Conservation (phyloP, 2,797 vertebrate genomes). For the Galago senegalensis region DNA sequence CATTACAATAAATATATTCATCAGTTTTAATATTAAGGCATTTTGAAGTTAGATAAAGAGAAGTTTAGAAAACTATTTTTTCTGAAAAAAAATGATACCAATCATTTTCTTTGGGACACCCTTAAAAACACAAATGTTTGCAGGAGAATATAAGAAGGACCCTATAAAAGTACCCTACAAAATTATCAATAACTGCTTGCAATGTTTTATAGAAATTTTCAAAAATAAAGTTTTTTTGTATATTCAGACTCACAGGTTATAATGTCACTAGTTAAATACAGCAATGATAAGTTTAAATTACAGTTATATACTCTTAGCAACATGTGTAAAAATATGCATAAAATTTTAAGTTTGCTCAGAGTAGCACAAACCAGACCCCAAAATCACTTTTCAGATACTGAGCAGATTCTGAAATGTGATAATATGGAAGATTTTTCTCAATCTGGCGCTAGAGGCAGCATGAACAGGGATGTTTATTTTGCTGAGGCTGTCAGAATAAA, state of each 20-base stretch:
- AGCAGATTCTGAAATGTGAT: background rate
- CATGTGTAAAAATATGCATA: background rate
- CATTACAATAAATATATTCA: slow-evolving; percentile 22
- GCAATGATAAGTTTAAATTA: background rate
- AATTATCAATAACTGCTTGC: background rate
- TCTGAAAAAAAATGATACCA: background rate
- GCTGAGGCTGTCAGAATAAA: background rate
- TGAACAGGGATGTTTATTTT: background rate
- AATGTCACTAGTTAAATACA: background rate
- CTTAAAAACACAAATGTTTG: background rate
- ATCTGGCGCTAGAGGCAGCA: background rate
- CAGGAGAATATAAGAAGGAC: background rate
- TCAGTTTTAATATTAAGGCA: slow-evolving; percentile 40
- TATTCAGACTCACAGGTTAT: background rate
- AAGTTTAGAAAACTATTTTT: background rate
- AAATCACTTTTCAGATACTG: background rate
- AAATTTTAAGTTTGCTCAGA: background rate
- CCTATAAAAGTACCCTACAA: background rate
- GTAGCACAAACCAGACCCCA: background rate
- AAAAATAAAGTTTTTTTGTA: background rate
- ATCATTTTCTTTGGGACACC: background rate
- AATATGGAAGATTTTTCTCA: background rate
- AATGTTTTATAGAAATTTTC: background rate
- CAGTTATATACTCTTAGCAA: background rate
- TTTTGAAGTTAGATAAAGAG: background rate